These are phyloP conservation scores for Drosophila asahinai DNA, from an alignment of 1,140 invertebrate species.

Conservation along the genomic window DNA sequence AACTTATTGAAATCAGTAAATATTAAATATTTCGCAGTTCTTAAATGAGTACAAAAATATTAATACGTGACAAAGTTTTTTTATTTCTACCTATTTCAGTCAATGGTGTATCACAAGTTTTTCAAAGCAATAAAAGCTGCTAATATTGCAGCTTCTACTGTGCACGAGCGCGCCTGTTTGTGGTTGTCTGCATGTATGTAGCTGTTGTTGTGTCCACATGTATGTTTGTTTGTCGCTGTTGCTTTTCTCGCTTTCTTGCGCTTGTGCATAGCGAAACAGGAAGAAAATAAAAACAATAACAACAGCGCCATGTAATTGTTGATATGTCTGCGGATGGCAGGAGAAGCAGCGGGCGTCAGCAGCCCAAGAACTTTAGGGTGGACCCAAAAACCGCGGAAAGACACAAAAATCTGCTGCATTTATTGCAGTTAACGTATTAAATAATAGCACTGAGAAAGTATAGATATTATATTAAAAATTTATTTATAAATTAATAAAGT, in stretches of 20 bases:
- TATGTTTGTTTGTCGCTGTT: conserved; percentile 40
- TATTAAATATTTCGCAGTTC: too few species aligned
- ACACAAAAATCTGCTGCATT: neutral
- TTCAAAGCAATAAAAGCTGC: neutral
- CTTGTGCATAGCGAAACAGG: conserved; percentile 55
- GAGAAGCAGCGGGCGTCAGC: neutral
- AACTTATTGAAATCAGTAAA: neutral
- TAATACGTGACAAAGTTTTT: too few species aligned
- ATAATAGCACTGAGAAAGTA: neutral
- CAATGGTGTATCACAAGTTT: too few species aligned
- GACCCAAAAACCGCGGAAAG: conserved; percentile 4
- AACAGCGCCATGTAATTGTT: conserved; percentile 60
- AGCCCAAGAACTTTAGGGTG: conserved; percentile 53
- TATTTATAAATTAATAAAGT: too few species aligned
- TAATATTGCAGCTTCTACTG: conserved; percentile 6
- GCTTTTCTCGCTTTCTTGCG: conserved; percentile 24
- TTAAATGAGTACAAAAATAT: too few species aligned
- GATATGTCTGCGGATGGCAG: conserved; percentile 17
- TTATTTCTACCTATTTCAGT: too few species aligned
- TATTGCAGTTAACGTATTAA: neutral
- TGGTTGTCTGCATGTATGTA: neutral
- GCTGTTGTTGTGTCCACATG: conserved; percentile 24
- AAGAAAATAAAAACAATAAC: conserved; percentile 47
- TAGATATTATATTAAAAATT: too few species aligned
- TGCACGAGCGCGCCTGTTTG: conserved; percentile 6